Base-by-base conservation (phyloP, 2,888 invertebrate genomes). In the Conops quadrifasciatus region DNA sequence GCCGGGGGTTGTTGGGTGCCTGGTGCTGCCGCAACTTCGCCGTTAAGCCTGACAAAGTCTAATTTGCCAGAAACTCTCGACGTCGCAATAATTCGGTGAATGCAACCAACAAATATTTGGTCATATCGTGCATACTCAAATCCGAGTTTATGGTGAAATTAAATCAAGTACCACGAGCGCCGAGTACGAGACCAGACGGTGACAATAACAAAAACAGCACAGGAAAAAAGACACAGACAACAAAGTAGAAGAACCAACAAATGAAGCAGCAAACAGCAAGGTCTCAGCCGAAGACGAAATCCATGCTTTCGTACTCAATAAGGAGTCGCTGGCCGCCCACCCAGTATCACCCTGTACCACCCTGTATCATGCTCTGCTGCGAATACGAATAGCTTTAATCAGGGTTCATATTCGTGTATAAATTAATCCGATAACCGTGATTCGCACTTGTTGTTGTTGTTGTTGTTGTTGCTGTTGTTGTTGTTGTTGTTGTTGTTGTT, bases 361-460 rank as follows among this genome's bases (percentile, higher is more conserved):
- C 59, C 30, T 15, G 2, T 21, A 19, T 43, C 49, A n/a, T 53
- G 30, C 58, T 24, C 56, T 59, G 26, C 45, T 36, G 45, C 47
- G 43, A 58, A 36, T 36, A 36, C 9, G 9, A 36, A 9, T 36
- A 36, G 36, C 36, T 36, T 36, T 67, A 67, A 67, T 60, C 60
- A 51, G 68, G 60, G 43, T 68, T 67, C 71, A 70, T 67, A 69
- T 9, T 36, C 2, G 49, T 49, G 19, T 28, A 58, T 70, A 70
- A 72, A 70, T 73, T 73, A 73, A 73, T 67, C 70, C 73, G 71
- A 72, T 72, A 73, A 71, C 70, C 70, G 71, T 73, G 71, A 72
- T 73, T 73, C 70, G 71, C 71, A 72, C 70, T 72, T 73, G 73
- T 70, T 72, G 73, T 53, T 16, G 62, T 19, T 62, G 62, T 21